Conservation (phyloP, 2,888 invertebrate genomes). For the Malacosoma neustria region DNA sequence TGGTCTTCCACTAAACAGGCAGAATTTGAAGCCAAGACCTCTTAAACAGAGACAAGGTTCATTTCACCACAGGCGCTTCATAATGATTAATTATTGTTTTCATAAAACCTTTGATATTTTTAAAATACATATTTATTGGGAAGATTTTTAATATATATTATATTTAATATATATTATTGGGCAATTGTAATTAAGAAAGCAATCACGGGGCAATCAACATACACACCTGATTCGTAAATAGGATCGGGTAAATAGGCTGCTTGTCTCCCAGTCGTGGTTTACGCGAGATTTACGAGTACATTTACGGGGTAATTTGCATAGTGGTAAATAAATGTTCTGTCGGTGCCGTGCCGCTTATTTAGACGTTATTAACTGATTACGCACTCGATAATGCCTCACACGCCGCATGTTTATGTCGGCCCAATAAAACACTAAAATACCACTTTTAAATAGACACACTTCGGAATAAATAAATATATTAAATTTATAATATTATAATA, state of each 20-base stretch:
- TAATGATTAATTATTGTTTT: too few species aligned
- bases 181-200: background rate
- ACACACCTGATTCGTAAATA: background rate
- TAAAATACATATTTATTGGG: too few species aligned
- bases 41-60: too few species aligned
- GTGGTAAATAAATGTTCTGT: conserved; percentile 49
- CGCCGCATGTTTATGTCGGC: conserved; percentile 44
- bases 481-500: too few species aligned
- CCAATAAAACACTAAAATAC: conserved; percentile 28
- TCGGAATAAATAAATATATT: too few species aligned
- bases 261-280: conserved; percentile 32
- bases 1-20: too few species aligned
- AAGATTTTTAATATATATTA: too few species aligned
- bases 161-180: too few species aligned
- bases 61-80: too few species aligned
- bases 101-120: too few species aligned
- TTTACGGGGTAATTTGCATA: conserved; percentile 48
- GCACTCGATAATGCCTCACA: conserved; percentile 41
- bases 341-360: conserved; percentile 49
- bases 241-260: conserved; percentile 31
- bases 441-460: conserved; percentile 22
- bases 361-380: conserved; percentile 59
- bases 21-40: too few species aligned
- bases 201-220: background rate
- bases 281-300: conserved; percentile 41